phyloP scores from a whole-genome alignment of 2,797 vertebrate species.

The Pseudochaenichthys georgianus region DNA sequence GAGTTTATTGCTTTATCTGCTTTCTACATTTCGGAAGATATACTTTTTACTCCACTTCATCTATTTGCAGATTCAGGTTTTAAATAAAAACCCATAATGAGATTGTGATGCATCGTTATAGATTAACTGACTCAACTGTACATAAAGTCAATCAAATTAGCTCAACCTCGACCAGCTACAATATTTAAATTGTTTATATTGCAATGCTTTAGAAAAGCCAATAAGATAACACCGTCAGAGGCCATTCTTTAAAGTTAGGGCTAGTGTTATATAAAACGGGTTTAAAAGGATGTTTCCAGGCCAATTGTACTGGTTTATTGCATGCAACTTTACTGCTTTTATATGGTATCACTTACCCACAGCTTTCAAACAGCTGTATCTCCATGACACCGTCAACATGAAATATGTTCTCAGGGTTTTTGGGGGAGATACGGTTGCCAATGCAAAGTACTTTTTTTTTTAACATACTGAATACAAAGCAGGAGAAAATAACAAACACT shows the following conservation, averaged over 20 bases:
- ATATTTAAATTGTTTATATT: no score
- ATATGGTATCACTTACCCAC: background rate
- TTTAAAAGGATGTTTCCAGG: no score
- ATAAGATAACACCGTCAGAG: no score
- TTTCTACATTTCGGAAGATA: no score
- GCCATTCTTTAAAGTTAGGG: background rate
- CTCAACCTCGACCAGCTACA: background rate
- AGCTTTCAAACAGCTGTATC: background rate
- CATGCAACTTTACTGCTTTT: no score
- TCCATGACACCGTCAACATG: background rate
- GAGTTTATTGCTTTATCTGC: no score
- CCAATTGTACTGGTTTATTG: no score
- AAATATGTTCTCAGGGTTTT: background rate
- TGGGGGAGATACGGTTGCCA: background rate
- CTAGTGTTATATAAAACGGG: no score
- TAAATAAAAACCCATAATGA: background rate
- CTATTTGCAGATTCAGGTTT: background rate
- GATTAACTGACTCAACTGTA: no score
- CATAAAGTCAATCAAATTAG: background rate
- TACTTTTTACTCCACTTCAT: background rate
- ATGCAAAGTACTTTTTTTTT: background rate
- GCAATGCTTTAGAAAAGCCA: no score
- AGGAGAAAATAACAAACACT: constrained; percentile 24
- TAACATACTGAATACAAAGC: constrained; percentile 22
- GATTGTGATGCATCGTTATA: no score